Conservation (phyloP, 2,113 vertebrate species). For the Osmerus mordax region DNA sequence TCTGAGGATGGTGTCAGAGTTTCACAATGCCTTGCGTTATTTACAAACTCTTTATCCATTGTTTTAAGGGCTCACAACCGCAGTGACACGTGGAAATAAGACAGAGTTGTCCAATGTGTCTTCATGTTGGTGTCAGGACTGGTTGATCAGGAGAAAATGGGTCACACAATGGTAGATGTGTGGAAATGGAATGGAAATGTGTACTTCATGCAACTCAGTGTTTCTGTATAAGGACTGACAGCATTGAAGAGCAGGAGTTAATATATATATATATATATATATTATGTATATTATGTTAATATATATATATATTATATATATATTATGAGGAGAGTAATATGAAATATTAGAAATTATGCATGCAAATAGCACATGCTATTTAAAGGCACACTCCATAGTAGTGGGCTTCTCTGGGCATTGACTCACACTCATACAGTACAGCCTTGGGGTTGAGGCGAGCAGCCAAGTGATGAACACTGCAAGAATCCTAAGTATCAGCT, state of each 20-base stretch:
- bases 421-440: background rate
- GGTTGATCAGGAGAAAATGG: slow-evolving; percentile 6
- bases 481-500: slow-evolving; percentile 37
- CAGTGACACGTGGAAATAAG: background rate
- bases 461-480: background rate
- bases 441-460: slow-evolving; percentile 1
- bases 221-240: background rate
- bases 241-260: no score
- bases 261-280: no score
- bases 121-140: background rate
- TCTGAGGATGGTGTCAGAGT: slow-evolving; percentile 1
- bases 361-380: background rate
- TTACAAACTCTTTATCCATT: slow-evolving; percentile 22
- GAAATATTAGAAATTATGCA: background rate
- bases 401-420: slow-evolving; percentile 5
- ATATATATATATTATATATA: background rate
- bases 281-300: no score
- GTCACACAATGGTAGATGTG: background rate
- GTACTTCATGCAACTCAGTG: background rate
- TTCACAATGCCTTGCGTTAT: slow-evolving; percentile 25
- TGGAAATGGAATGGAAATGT: background rate
- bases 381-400: background rate
- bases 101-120: background rate
- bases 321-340: background rate
- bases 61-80: background rate